A percentile compares a stretch with the other conserved stretches of the same genome.
phyloP scores from a whole-genome alignment of 2,888 invertebrate genomes.

The Criorhina ranunculi region DNA sequence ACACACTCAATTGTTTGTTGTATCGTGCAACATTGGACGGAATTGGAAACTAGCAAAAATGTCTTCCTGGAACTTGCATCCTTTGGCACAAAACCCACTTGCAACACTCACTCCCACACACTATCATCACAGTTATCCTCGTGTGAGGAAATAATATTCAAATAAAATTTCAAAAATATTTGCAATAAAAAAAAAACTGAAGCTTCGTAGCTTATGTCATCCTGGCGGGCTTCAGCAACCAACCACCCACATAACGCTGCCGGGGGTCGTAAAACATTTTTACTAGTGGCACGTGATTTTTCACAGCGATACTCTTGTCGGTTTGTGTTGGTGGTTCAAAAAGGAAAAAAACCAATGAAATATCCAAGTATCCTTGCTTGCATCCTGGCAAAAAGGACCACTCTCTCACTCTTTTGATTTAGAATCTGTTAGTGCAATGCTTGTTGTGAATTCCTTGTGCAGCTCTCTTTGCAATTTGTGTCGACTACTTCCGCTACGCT shows the following conservation, averaged over 20 bases:
- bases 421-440: conserved; percentile 1
- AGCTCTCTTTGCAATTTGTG: conserved; percentile 65
- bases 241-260: background rate
- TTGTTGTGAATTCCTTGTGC: conserved; percentile 52
- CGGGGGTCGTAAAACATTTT: conserved; percentile 82
- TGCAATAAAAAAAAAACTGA: conserved; percentile 23
- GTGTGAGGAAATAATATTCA: conserved; percentile 32
- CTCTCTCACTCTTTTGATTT: background rate
- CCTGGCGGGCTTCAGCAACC: background rate
- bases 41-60: conserved; percentile 12
- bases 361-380: conserved; percentile 24
- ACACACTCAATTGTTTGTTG: background rate
- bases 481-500: conserved; percentile 51
- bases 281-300: conserved; percentile 82
- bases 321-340: conserved; percentile 73
- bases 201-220: conserved; percentile 28
- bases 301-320: conserved; percentile 80
- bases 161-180: conserved; percentile 45
- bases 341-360: conserved; percentile 47
- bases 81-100: background rate
- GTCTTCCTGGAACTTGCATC: conserved; percentile 19
- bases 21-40: conserved; percentile 1
- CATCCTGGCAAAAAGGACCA: background rate
- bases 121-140: background rate
- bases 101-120: background rate